These are phyloP conservation scores for Aldrovandia affinis DNA, from an alignment of 2,797 vertebrate genomes.

Conservation along the genomic window DNA sequence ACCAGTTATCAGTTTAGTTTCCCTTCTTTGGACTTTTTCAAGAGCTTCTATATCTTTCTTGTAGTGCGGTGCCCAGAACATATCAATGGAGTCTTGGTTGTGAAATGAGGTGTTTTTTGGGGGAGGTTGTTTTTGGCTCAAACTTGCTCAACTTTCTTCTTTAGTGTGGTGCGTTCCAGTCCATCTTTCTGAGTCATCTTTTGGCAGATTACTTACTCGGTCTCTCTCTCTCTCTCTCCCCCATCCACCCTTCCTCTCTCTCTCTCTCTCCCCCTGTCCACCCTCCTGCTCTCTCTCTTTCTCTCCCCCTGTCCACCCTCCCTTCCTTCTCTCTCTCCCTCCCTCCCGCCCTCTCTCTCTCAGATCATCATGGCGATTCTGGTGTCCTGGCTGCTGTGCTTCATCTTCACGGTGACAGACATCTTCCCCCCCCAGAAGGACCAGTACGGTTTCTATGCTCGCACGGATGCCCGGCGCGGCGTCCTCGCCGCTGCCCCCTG, in stretches of 20 bases:
- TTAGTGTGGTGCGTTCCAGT: not conserved
- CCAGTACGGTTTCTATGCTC: constrained; percentile 92
- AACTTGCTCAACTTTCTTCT: not conserved
- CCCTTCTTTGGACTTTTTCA: too few species aligned
- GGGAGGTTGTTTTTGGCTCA: too few species aligned
- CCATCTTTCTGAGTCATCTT: not conserved
- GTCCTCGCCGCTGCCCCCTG: constrained; percentile 89
- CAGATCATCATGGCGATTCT: constrained; percentile 97
- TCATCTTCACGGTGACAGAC: constrained; percentile 94
- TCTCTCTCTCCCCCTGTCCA: not conserved
- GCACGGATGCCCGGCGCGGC: constrained; percentile 90
- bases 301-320: not conserved
- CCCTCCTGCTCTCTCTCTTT: not conserved
- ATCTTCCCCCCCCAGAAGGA: constrained; percentile 90
- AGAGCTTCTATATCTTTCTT: too few species aligned
- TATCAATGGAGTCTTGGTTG: too few species aligned
- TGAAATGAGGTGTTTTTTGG: too few species aligned
- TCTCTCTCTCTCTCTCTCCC: not conserved
- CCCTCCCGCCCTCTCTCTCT: too few species aligned
- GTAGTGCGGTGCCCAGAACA: too few species aligned
- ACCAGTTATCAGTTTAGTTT: too few species aligned
- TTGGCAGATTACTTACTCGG: too few species aligned
- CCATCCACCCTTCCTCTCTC: not conserved
- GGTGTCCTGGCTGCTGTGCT: constrained; percentile 94
- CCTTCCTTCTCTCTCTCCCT: too few species aligned